Percentiles rank a stretch among this genome's conserved stretches.
Conservation (phyloP, 2,797 vertebrate genomes). For the Microtus agrestis region DNA sequence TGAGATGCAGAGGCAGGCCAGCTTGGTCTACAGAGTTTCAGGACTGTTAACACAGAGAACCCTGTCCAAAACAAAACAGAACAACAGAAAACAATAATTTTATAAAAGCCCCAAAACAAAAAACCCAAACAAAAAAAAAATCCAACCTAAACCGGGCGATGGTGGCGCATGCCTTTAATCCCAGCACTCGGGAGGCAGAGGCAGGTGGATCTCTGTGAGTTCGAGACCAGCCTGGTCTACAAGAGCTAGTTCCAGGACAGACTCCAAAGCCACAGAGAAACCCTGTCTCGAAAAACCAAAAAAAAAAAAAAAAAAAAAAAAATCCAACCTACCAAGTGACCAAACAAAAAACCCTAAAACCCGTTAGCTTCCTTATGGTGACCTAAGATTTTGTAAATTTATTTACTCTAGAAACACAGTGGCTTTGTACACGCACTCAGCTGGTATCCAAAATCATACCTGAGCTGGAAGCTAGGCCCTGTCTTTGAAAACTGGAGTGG, state of each 20-base stretch:
- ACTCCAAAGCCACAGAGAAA: too few species aligned
- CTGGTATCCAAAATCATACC: not conserved
- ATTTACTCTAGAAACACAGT: not conserved
- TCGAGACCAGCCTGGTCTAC: too few species aligned
- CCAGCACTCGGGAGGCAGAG: too few species aligned
- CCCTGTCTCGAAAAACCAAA: too few species aligned
- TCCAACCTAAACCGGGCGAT: not conserved
- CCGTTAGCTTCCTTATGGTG: not conserved
- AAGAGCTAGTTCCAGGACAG: too few species aligned
- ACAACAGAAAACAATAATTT: not conserved
- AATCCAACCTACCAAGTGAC: not conserved
- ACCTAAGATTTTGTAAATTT: not conserved
- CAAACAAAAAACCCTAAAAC: not conserved
- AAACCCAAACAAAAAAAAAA: not conserved
- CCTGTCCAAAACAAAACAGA: not conserved
- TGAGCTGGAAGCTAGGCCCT: not conserved
- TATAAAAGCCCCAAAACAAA: not conserved
- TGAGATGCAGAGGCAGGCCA: not conserved
- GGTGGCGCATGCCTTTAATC: too few species aligned
- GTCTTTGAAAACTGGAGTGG: not conserved
- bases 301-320: not conserved
- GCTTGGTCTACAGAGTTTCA: not conserved
- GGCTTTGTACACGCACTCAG: not conserved
- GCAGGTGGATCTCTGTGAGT: too few species aligned
- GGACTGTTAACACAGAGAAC: not conserved